Conservation (phyloP, 1,140 invertebrate genomes). For the Armadillidium nasatum region DNA sequence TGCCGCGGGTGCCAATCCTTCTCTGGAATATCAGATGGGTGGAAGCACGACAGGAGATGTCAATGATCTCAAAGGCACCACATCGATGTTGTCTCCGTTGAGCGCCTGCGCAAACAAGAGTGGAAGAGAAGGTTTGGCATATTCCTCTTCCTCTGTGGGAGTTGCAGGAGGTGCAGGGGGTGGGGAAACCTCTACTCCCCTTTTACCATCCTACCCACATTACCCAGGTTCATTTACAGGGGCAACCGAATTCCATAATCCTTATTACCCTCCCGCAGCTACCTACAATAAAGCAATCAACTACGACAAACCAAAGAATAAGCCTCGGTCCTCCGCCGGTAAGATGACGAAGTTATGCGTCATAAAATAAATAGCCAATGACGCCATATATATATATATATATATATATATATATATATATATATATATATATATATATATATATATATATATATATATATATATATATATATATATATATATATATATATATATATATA, state of each 20-base stretch:
- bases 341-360: conserved; percentile 21
- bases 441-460: conserved; percentile 3
- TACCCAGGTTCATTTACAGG: conserved; percentile 37
- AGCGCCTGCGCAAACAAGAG: conserved; percentile 38
- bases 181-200: conserved; percentile 33
- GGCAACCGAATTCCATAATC: conserved; percentile 39
- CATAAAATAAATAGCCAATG: too few relatives aligned
- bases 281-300: conserved; percentile 38
- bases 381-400: neutral
- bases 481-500: neutral
- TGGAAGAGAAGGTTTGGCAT: conserved; percentile 39
- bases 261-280: conserved; percentile 40
- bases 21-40: conserved; percentile 29
- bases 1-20: conserved; percentile 29
- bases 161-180: neutral
- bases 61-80: conserved; percentile 32
- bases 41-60: conserved; percentile 27
- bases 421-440: conserved; percentile 15
- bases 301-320: conserved; percentile 41
- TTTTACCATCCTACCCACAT: conserved; percentile 31
- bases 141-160: conserved; percentile 33
- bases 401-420: conserved; percentile 15
- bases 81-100: conserved; percentile 36
- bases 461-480: neutral
- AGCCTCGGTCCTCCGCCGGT: conserved; percentile 42